Evolutionary conservation across 1,140 invertebrate genomes (phyloP).

Genomic region (Diorhabda elongata): DNA sequence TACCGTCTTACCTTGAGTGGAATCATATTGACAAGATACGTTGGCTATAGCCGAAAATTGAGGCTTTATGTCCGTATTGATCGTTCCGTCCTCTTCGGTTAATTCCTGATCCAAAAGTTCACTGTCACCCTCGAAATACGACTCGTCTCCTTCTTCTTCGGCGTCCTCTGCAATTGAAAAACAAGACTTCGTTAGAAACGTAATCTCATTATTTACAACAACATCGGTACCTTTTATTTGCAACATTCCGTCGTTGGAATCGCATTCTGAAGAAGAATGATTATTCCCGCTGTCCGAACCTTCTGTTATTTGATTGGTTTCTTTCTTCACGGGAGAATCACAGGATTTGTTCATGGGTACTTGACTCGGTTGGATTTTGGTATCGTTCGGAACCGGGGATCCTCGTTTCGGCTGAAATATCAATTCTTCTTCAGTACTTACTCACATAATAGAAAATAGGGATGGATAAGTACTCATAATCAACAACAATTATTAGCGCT

Average conservation of each 20-base stretch:
- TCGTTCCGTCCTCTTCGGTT: constrained; percentile 39
- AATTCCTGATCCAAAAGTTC: constrained; percentile 45
- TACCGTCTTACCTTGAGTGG: constrained; percentile 42
- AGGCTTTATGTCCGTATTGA: constrained; percentile 38
- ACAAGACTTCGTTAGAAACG: too few species aligned
- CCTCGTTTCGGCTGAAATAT: constrained; percentile 6
- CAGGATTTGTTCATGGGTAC: constrained; percentile 29
- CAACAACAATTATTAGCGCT: too few species aligned
- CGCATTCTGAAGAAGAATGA: constrained; percentile 42
- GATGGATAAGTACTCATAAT: too few species aligned
- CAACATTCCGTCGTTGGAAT: constrained; percentile 42
- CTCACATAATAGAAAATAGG: too few species aligned
- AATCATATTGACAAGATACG: constrained; percentile 57
- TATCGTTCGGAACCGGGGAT: constrained; percentile 15
- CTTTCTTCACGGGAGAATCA: constrained; percentile 30
- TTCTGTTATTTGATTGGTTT: constrained; percentile 26
- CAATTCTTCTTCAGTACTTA: too few species aligned
- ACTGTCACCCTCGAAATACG: constrained; percentile 43
- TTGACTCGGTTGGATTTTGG: constrained; percentile 27
- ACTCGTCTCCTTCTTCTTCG: constrained; percentile 42
- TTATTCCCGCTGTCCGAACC: constrained; percentile 32
- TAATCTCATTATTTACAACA: neutral
- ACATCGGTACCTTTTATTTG: constrained; percentile 35
- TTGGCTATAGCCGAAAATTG: constrained; percentile 57
- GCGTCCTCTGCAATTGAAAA: constrained; percentile 28